Conservation (phyloP, 1,140 invertebrate species). For the Glossosoma conforme region DNA sequence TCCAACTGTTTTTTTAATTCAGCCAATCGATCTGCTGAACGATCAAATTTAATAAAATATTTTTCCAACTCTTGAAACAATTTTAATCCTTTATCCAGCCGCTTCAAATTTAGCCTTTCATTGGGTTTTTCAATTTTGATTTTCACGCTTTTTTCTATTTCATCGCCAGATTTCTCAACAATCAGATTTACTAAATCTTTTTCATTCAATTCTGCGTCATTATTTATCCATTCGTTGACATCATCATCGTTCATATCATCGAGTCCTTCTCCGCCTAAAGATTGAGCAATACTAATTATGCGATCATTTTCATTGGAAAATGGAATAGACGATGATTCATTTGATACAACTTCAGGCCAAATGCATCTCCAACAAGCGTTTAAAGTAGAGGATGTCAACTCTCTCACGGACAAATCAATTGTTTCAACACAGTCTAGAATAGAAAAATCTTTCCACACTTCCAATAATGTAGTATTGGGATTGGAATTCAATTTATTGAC, state of each 20-base stretch:
- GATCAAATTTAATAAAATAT: too few relatives aligned
- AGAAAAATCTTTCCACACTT: constrained; percentile 22
- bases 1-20: too few relatives aligned
- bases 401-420: constrained; percentile 8
- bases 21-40: too few relatives aligned
- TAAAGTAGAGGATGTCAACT: constrained; percentile 13
- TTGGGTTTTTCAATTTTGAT: not conserved
- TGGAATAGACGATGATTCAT: not conserved
- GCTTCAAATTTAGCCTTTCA: not conserved
- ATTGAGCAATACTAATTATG: constrained; percentile 13
- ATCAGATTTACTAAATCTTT: constrained; percentile 1
- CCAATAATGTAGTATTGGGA: constrained; percentile 3
- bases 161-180: not conserved
- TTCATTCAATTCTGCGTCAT: constrained; percentile 2
- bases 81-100: constrained; percentile 13
- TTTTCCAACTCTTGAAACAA: constrained; percentile 8
- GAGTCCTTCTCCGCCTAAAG: constrained; percentile 16
- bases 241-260: constrained; percentile 6
- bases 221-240: constrained; percentile 5
- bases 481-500: constrained; percentile 12
- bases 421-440: constrained; percentile 16
- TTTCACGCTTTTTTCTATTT: not conserved
- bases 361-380: constrained; percentile 21
- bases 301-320: constrained; percentile 1
- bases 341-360: constrained; percentile 13